Percentiles rank a stretch among this genome's conserved stretches.
phyloP scores from a whole-genome alignment of 2,888 invertebrate genomes.

The Aspidapion aeneum region DNA sequence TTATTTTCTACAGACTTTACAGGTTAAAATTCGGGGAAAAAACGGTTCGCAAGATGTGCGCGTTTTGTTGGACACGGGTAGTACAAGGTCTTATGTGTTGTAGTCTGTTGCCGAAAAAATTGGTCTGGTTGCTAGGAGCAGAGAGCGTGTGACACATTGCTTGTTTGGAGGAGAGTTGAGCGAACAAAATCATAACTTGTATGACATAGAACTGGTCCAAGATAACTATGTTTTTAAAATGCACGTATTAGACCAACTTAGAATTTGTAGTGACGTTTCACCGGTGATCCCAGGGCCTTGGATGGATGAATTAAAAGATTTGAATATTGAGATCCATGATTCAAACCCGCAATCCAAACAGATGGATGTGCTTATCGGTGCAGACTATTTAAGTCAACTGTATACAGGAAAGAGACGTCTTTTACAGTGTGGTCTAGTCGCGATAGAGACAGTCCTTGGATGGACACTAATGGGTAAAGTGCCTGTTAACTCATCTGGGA shows the following conservation, averaged over 20 bases:
- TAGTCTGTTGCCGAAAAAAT: constrained; percentile 6
- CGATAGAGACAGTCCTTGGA: constrained; percentile 14
- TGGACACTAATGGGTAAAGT: constrained; percentile 20
- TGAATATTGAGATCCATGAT: constrained; percentile 8
- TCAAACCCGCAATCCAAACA: no score
- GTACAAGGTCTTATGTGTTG: constrained; percentile 18
- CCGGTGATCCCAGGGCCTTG: constrained; percentile 9
- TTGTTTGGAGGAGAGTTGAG: constrained; percentile 43
- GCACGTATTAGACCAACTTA: no score
- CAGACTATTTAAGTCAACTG: constrained; percentile 16
- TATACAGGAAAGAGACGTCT: constrained; percentile 17
- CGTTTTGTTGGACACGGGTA: constrained; percentile 16
- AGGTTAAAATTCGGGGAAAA: constrained; percentile 4
- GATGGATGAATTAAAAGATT: constrained; percentile 9
- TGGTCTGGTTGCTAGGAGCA: constrained; percentile 5
- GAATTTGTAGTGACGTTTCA: constrained; percentile 13
- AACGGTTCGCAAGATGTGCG: constrained; percentile 1
- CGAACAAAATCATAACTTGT: constrained; percentile 9
- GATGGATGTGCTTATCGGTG: constrained; percentile 13
- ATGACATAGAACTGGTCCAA: constrained; percentile 4
- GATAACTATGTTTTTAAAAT: no score
- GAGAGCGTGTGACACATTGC: constrained; percentile 26
- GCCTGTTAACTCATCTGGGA: background rate
- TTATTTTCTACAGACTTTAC: constrained; percentile 17
- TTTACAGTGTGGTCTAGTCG: constrained; percentile 17